phyloP scores from a whole-genome alignment of 2,797 vertebrate genomes.

The Simalia tracyae region DNA sequence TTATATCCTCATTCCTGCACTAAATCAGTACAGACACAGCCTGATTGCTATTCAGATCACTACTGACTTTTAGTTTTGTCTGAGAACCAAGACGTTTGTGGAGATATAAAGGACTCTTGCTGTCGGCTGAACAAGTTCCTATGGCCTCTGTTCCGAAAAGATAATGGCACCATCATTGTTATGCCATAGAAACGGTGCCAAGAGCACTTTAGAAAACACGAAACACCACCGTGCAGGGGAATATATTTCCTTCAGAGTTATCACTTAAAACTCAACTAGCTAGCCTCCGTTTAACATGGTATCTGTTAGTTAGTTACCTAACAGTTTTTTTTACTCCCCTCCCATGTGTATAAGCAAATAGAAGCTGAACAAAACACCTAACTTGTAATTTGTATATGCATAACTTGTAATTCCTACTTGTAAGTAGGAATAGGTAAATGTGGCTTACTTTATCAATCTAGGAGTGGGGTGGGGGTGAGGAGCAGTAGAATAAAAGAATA shows the following conservation, averaged over 20 bases:
- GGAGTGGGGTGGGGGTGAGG: not conserved
- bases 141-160: slow-evolving; percentile 1
- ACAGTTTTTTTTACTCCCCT: slow-evolving; percentile 38
- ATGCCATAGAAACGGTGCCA: slow-evolving; percentile 43
- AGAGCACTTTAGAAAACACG: slow-evolving; percentile 27
- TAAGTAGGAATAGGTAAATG: slow-evolving; percentile 29
- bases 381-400: slow-evolving; percentile 27
- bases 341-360: slow-evolving; percentile 28
- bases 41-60: slow-evolving; percentile 72
- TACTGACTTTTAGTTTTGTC: slow-evolving; percentile 58
- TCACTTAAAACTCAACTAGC: slow-evolving; percentile 43
- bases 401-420: not conserved
- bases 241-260: slow-evolving; percentile 32
- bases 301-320: slow-evolving; percentile 54
- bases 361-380: not conserved
- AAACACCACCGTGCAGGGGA: slow-evolving; percentile 31
- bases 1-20: slow-evolving; percentile 61
- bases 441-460: not conserved
- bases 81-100: slow-evolving; percentile 62
- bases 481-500: slow-evolving; percentile 19
- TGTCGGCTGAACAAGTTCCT: slow-evolving; percentile 53
- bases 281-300: slow-evolving; percentile 38
- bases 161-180: slow-evolving; percentile 28
- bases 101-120: slow-evolving; percentile 61
- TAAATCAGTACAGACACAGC: slow-evolving; percentile 53